Base-by-base conservation (phyloP, 1,140 invertebrate species). In the Ylistrum balloti region DNA sequence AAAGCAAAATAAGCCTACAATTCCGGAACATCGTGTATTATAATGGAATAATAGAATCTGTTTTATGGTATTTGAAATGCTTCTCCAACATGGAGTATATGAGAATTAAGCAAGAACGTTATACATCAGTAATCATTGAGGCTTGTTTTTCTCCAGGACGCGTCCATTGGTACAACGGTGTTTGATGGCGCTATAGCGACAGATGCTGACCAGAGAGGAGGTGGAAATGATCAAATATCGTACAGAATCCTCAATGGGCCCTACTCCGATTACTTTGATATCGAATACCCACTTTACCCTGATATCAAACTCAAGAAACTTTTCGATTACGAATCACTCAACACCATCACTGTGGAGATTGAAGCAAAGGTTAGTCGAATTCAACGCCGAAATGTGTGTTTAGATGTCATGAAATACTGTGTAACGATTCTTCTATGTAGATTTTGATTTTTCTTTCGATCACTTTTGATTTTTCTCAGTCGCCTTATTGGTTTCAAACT, bases 181-280 rank as follows among this genome's bases (percentile, higher is more conserved):
- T 92, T 89, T 33, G 32, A 48, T 7, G 41, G 74, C 15, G 89
- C 88, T n/a, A 87, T 32, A 34, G 91, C 89, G 2, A 88, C 88
- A 0, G 91, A 92, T 11, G 86, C 15, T 74, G 91, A 92, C 33
- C 32, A 86, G 15, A 5, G 33, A 20, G 88, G 86, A 33, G 88
- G 32, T 0, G 91, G 91, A 17, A 92, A 92, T 88, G 91, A 92
- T 33, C 15, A 86, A 0, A 87, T 92, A 34, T 86, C 48, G 2
- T 92, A 90, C 86, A 85, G 85, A 33, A 92, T 92, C 33, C n/a
- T 90, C 0, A 88, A 88, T 7, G 91, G 91, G 0, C 88, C 88
- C 11, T 90, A 88, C 41, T 92, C 89, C 85, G 89, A 90, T 17
- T 92, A 90, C 88, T 92, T 92, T 87, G 91, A 92, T 41, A 90